Evolutionary conservation across 2,113 vertebrate genomes (phyloP).

Genomic region (Nycticryphes semicollaris): DNA sequence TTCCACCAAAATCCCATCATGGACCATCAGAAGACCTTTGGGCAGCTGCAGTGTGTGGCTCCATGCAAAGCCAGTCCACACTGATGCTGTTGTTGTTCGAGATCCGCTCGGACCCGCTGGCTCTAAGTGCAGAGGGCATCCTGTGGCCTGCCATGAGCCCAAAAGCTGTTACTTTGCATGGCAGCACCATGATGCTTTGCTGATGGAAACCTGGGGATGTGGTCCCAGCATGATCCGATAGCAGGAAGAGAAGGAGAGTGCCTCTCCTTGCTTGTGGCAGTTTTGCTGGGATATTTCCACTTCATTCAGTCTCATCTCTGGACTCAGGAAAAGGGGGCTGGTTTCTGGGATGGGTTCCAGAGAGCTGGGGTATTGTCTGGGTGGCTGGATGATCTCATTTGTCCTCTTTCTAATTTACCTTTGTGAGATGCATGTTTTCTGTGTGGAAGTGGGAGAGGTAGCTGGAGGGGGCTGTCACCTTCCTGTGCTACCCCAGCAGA

Average conservation of each 20-base stretch:
- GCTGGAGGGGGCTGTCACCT: not conserved
- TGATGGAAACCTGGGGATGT: not conserved
- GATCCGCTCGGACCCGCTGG: fast-evolving
- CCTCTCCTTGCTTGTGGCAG: not conserved
- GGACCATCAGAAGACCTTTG: not conserved
- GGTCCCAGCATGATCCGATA: fast-evolving
- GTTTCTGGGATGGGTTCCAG: not conserved
- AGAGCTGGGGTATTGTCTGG: not conserved
- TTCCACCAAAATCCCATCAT: not conserved
- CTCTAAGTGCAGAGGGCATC: not conserved
- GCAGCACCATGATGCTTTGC: not conserved
- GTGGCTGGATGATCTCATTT: not conserved
- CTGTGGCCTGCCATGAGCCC: not conserved
- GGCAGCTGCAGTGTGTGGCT: fast-evolving
- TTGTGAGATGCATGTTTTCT: not conserved
- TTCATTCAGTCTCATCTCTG: not conserved
- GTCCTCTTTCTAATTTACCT: not conserved
- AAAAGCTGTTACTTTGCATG: fast-evolving
- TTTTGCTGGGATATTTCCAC: not conserved
- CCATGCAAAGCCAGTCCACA: not conserved
- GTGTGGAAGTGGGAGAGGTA: not conserved
- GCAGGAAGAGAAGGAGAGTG: not conserved
- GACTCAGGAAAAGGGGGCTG: not conserved
- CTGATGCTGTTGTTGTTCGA: not conserved
- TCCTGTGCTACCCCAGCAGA: not conserved